A percentile compares a stretch with the other conserved stretches of the same genome.
Conservation (phyloP, 2,113 vertebrate genomes). For the Poeciliopsis occidentalis region DNA sequence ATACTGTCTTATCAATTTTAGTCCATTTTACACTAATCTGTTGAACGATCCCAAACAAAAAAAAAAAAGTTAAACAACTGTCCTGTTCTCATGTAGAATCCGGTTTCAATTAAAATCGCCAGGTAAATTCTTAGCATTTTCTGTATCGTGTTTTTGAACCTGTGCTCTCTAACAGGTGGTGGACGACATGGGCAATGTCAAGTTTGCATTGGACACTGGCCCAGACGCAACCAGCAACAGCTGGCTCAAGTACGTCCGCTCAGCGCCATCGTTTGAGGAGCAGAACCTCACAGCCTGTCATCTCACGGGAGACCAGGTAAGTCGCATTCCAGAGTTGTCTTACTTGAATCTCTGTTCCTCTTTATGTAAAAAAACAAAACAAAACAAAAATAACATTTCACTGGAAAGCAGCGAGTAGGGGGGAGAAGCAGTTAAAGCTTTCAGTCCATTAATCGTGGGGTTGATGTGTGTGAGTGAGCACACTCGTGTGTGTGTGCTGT, state of each 20-base stretch:
- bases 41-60: neutral
- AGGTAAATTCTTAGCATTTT: neutral
- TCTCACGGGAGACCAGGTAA: conserved; percentile 91
- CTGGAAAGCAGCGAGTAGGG: neutral
- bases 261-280: conserved; percentile 87
- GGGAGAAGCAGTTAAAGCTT: conserved; percentile 30
- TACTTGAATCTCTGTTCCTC: neutral
- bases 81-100: neutral
- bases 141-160: conserved; percentile 2
- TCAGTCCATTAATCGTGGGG: conserved; percentile 12
- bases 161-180: conserved; percentile 81
- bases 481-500: conserved; percentile 19
- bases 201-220: conserved; percentile 84
- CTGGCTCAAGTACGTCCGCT: conserved; percentile 96
- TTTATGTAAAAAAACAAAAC: neutral
- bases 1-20: too few species aligned
- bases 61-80: neutral
- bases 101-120: neutral
- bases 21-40: too few species aligned
- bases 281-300: conserved; percentile 92
- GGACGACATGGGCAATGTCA: conserved; percentile 87
- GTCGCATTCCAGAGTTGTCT: conserved; percentile 38
- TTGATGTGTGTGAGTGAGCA: conserved; percentile 15
- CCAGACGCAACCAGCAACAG: conserved; percentile 79
- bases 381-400: conserved; percentile 4